Evolutionary conservation across 2,888 invertebrate species (phyloP).

Genomic region (Cheilosia pagana): DNA sequence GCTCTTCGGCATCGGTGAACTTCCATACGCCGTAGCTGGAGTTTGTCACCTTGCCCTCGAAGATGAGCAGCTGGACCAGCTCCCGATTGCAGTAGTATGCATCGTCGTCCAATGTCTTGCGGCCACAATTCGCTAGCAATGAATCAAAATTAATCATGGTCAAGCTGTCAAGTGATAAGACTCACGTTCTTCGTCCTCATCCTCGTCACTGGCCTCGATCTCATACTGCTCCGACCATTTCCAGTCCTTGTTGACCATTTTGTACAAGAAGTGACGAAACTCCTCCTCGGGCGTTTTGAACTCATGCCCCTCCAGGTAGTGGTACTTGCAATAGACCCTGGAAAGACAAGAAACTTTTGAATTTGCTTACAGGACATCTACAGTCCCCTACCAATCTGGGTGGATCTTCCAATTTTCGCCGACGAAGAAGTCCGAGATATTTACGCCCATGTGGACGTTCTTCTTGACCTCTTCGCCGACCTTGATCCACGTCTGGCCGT

Average conservation of each 20-base stretch:
- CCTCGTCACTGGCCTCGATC: conserved; percentile 77
- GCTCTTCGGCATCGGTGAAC: conserved; percentile 84
- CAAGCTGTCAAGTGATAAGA: neutral
- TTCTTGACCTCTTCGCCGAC: conserved; percentile 91
- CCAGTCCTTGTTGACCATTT: conserved; percentile 86
- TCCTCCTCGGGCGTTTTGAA: conserved; percentile 90
- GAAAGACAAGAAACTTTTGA: conserved; percentile 1
- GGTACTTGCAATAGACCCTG: conserved; percentile 94
- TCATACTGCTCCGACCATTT: conserved; percentile 87
- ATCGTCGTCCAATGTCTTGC: conserved; percentile 86
- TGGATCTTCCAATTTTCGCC: conserved; percentile 91
- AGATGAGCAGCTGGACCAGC: conserved; percentile 92
- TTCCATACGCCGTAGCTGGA: conserved; percentile 86
- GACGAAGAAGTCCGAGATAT: conserved; percentile 89
- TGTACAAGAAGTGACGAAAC: conserved; percentile 89
- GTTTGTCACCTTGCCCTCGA: conserved; percentile 91
- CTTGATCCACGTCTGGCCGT: conserved; percentile 86
- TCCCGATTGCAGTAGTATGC: conserved; percentile 94
- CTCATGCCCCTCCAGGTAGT: conserved; percentile 91
- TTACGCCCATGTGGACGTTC: conserved; percentile 87
- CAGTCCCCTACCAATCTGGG: conserved; percentile 90
- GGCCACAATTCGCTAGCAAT: conserved; percentile 86
- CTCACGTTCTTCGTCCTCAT: conserved; percentile 80
- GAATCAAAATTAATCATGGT: neutral
- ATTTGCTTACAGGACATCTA: neutral